phyloP scores from a whole-genome alignment of 2,797 vertebrate species.

The Squalus acanthias region DNA sequence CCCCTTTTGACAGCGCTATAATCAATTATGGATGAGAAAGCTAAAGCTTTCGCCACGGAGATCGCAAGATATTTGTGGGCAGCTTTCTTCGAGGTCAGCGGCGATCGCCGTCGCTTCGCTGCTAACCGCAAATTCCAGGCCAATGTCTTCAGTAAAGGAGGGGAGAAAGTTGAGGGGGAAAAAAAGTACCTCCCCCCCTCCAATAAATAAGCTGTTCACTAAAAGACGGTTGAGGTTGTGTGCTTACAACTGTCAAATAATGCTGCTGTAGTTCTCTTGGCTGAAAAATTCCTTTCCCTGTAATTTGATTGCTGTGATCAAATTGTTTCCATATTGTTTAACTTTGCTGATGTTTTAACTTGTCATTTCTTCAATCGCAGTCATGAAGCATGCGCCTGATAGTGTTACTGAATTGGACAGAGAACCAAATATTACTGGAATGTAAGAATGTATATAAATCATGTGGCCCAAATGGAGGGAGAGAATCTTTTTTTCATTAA shows the following conservation, averaged over 20 bases:
- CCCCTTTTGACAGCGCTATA: no score
- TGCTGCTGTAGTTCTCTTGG: neutral
- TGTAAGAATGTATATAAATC: neutral
- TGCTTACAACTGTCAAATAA: neutral
- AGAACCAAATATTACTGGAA: conserved; percentile 3
- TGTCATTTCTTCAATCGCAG: neutral
- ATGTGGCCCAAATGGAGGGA: neutral
- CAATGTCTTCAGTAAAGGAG: neutral
- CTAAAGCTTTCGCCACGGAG: no score
- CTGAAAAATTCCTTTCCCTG: neutral
- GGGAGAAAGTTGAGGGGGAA: neutral
- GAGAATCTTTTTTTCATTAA: neutral
- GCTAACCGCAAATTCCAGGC: no score
- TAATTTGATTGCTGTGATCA: conserved; percentile 11
- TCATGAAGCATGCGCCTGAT: neutral
- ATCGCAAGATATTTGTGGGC: no score
- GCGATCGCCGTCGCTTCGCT: no score
- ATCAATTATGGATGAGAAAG: no score
- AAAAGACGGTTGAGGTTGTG: neutral
- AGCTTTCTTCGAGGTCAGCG: no score
- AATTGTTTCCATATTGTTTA: conserved; percentile 36
- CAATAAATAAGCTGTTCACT: conserved; percentile 19
- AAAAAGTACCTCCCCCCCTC: neutral
- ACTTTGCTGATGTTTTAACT: neutral
- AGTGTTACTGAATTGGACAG: neutral